These are phyloP conservation scores for Sinocyclocheilus maitianheensis DNA, from an alignment of 2,113 vertebrate genomes.

Conservation along the genomic window DNA sequence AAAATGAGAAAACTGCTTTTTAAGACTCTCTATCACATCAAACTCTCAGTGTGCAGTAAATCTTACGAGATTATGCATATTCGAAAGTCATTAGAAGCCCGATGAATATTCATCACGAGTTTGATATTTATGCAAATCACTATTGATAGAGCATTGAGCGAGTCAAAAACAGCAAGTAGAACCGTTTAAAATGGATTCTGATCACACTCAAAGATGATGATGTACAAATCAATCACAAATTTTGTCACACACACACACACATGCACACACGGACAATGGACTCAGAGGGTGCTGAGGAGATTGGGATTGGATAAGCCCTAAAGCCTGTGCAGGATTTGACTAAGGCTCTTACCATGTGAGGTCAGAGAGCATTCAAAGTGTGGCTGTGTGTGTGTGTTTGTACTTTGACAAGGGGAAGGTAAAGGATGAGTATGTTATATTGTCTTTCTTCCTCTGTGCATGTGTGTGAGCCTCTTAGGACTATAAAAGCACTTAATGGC, in stretches of 20 bases:
- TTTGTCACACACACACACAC: constrained; percentile 30
- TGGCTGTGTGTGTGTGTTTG: constrained; percentile 4
- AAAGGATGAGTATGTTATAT: background rate
- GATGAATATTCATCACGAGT: constrained; percentile 26
- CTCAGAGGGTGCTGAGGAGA: constrained; percentile 70
- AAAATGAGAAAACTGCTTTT: constrained; percentile 35
- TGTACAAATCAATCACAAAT: constrained; percentile 21
- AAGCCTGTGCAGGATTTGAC: constrained; percentile 77
- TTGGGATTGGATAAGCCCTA: constrained; percentile 75
- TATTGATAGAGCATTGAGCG: constrained; percentile 26
- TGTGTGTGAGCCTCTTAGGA: background rate
- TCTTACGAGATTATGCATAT: constrained; percentile 30
- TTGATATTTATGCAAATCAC: constrained; percentile 29
- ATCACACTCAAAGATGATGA: constrained; percentile 17
- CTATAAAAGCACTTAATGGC: constrained; percentile 37
- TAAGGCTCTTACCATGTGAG: constrained; percentile 71
- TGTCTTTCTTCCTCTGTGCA: constrained; percentile 16
- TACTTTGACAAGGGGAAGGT: constrained; percentile 15
- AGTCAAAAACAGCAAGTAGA: constrained; percentile 21
- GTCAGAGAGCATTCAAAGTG: constrained; percentile 68
- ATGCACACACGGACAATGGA: constrained; percentile 68
- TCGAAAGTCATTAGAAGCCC: constrained; percentile 29
- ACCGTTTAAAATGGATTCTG: background rate
- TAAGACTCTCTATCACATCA: constrained; percentile 18
- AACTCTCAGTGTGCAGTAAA: constrained; percentile 27